Conservation (phyloP, 2,797 vertebrate genomes). For the Alectoris magna region DNA sequence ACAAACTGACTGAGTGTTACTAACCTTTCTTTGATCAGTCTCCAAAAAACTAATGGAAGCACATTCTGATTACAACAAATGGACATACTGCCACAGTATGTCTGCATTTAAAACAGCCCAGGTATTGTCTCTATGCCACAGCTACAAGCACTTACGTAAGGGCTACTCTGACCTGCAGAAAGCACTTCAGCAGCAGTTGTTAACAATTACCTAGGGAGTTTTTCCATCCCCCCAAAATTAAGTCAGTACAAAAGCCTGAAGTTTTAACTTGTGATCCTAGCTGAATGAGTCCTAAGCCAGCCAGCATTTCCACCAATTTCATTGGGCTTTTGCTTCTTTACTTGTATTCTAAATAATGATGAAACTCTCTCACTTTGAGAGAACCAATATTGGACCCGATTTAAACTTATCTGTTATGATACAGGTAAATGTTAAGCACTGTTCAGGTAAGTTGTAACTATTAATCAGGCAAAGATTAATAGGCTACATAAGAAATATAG, state of each 20-base stretch:
- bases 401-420: background rate
- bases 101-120: background rate
- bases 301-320: background rate
- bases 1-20: background rate
- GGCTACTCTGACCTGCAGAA: background rate
- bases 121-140: background rate
- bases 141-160: background rate
- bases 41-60: background rate
- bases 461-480: constrained; percentile 6
- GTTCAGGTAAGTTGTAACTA: background rate
- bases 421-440: background rate
- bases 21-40: background rate
- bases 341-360: background rate
- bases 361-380: background rate
- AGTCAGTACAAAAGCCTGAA: background rate
- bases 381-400: background rate
- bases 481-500: background rate
- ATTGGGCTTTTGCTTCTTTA: background rate
- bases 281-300: background rate
- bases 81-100: background rate
- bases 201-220: background rate
- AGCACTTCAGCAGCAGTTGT: background rate
- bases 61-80: background rate
- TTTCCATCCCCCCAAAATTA: background rate
- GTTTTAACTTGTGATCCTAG: background rate